Evolutionary conservation across 2,888 invertebrate genomes (phyloP).

Genomic region (Tuta absoluta): DNA sequence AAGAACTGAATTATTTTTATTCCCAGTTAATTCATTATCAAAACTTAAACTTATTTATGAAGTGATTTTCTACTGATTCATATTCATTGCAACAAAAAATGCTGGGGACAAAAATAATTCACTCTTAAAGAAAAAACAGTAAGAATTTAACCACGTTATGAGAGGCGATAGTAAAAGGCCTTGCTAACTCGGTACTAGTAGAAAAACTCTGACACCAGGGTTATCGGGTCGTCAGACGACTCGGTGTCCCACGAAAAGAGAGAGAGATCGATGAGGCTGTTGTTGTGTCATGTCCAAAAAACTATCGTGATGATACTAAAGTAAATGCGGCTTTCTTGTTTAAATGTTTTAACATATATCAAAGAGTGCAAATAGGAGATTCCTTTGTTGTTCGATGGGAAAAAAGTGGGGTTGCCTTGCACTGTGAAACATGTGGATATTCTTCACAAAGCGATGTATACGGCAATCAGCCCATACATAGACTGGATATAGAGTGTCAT

Average conservation of each 20-base stretch:
- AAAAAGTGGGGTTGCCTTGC: conserved; percentile 4
- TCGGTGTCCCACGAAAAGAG: no score
- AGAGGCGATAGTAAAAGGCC: no score
- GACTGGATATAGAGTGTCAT: background rate
- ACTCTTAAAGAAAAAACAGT: no score
- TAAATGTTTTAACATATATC: conserved; percentile 10
- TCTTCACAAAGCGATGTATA: conserved; percentile 1
- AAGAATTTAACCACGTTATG: no score
- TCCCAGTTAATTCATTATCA: no score
- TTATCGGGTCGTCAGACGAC: background rate
- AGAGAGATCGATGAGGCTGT: background rate
- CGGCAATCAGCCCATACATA: conserved; percentile 9
- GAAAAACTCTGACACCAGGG: background rate
- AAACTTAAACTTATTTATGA: no score
- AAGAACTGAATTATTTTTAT: no score
- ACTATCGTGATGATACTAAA: background rate
- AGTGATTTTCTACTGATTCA: no score
- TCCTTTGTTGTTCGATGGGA: conserved; percentile 2
- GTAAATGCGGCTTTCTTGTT: background rate
- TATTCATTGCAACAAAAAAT: no score
- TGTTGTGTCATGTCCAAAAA: background rate
- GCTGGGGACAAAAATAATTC: no score
- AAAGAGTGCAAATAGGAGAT: background rate
- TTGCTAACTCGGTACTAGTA: no score
- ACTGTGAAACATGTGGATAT: conserved; percentile 1